A percentile compares a stretch with the other conserved stretches of the same genome.
These are phyloP conservation scores for Chelonoidis abingdonii DNA, from an alignment of 2,113 vertebrate genomes.

Conservation along the genomic window DNA sequence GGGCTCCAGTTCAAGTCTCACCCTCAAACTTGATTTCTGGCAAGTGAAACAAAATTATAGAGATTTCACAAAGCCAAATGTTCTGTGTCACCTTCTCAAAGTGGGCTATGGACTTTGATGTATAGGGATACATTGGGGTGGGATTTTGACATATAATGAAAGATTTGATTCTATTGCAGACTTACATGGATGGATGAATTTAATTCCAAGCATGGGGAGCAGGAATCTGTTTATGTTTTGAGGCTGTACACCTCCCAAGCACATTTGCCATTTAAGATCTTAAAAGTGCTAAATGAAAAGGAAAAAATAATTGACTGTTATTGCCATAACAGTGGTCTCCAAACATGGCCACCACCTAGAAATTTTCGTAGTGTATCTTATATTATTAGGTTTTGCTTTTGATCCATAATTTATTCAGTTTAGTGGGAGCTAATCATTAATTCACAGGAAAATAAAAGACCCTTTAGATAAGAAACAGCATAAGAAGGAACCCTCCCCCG, in stretches of 20 bases:
- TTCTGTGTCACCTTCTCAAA: fast-evolving
- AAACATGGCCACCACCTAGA: constrained; percentile 7
- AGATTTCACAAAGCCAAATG: background rate
- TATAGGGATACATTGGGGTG: background rate
- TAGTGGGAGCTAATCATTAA: constrained; percentile 42
- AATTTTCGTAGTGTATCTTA: constrained; percentile 6
- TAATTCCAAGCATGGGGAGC: background rate
- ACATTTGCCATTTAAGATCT: background rate
- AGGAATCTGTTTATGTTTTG: background rate
- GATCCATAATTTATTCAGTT: constrained; percentile 32
- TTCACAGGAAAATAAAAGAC: constrained; percentile 48
- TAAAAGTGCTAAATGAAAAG: constrained; percentile 12
- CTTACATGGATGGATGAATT: background rate
- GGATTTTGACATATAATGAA: background rate
- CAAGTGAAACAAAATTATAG: background rate
- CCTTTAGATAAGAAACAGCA: constrained; percentile 58
- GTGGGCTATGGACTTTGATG: background rate
- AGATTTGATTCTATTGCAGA: background rate
- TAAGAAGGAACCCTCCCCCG: constrained; percentile 27
- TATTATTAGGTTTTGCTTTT: constrained; percentile 48
- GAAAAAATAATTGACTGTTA: background rate
- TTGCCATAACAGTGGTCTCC: background rate
- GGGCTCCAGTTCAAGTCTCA: background rate
- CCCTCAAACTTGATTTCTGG: background rate
- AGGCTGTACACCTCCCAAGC: background rate